phyloP scores from a whole-genome alignment of 2,113 vertebrate genomes.

The Etheostoma spectabile region DNA sequence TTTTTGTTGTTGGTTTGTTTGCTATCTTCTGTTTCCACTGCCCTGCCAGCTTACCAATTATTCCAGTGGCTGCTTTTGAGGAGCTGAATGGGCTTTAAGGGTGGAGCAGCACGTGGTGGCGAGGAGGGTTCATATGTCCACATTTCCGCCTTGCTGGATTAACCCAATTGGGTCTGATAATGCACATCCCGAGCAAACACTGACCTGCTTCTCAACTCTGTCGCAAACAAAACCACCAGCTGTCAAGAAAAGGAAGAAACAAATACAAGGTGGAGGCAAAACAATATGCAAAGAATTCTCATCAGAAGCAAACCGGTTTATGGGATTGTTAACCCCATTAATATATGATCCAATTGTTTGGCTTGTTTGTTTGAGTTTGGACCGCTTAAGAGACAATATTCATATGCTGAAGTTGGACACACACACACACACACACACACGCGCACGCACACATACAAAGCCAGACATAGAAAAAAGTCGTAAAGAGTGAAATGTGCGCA shows the following conservation, averaged over 20 bases:
- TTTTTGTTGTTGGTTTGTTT: constrained; percentile 32
- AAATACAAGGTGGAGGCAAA: neutral
- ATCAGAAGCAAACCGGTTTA: constrained; percentile 22
- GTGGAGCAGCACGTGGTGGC: constrained; percentile 22
- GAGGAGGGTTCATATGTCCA: constrained; percentile 58
- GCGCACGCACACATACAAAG: neutral
- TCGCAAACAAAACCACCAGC: constrained; percentile 51
- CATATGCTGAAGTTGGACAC: constrained; percentile 35
- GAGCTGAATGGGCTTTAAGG: constrained; percentile 45
- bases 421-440: constrained; percentile 35
- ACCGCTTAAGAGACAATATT: constrained; percentile 34
- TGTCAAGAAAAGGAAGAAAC: constrained; percentile 22
- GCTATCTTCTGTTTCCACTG: constrained; percentile 26
- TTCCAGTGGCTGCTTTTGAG: constrained; percentile 57
- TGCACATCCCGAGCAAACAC: constrained; percentile 55
- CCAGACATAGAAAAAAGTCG: constrained; percentile 10
- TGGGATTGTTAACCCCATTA: constrained; percentile 28
- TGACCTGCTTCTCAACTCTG: constrained; percentile 62
- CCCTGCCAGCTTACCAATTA: constrained; percentile 34
- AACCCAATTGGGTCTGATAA: constrained; percentile 69
- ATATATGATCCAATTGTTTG: constrained; percentile 29
- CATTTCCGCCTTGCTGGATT: constrained; percentile 71
- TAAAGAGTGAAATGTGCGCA: constrained; percentile 45
- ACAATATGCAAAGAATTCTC: constrained; percentile 25
- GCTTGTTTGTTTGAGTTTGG: constrained; percentile 45